Evolutionary conservation across 2,113 vertebrate genomes (phyloP), one percentile per base, ranked within the genome.

Genomic region (Paralichthys olivaceus): DNA sequence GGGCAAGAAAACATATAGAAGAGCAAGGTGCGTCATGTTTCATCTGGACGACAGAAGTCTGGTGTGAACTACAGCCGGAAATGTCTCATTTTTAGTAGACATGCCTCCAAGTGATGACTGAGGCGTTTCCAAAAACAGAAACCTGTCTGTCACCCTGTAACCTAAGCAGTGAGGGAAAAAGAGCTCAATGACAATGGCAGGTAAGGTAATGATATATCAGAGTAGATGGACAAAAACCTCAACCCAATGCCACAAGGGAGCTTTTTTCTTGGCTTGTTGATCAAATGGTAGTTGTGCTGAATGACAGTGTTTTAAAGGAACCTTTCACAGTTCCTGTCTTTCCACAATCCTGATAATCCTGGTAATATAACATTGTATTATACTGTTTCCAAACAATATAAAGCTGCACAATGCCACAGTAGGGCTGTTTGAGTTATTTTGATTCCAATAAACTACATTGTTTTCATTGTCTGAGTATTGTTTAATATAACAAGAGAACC

Each of bases 1-100:
- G 61, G 69, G 22, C 40, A 66, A 67, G 32, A 29, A 67, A 63
- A 53, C 45, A 75, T 62, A 56, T 43, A 45, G 64, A 60, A 68
- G 20, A 68, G 28, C 23, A 59, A 47, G 19, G 43, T 37, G 29
- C 12, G 28, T 59, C 23, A 62, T 61, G 23, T 61, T 61, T 76
- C 62, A 69, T 69, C 60, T 69, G 15, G 53, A 76, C 2, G 7
- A 45, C 32, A 65, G 28, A 64, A 26, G 22, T 72, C 47, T 29
- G 58, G 40, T 65, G 59, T 64, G 12, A 71, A 60, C 25, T 60
- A 28, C 9, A 49, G 45, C 9, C 54, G 15, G 37, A 76, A 58
- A 61, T 51, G 55, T 70, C 20, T 60, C 4, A 75, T 66, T 70
- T 77, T 72, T 70, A 55, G 34, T 3, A 29, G n/a, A 26, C 13